Conservation (phyloP, 2,888 invertebrate genomes). For the Ischnura elegans region DNA sequence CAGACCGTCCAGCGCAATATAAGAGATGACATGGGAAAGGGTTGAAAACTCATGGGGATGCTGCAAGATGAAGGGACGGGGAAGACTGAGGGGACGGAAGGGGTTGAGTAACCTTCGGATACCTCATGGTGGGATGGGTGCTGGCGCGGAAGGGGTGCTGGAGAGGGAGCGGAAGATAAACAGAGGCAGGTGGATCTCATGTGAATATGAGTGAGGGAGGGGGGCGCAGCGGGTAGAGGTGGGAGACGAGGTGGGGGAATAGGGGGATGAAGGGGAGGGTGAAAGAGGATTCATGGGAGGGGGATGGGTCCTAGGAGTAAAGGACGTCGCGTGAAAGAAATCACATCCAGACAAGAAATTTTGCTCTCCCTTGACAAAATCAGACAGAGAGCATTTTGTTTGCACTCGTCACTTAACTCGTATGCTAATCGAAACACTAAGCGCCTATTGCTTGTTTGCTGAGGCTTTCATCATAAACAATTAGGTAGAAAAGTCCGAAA, state of each 20-base stretch:
- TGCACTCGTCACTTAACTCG: background rate
- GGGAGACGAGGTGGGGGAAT: background rate
- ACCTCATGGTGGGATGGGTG: background rate
- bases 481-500: background rate
- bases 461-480: background rate
- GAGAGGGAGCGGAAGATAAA: slow-evolving; percentile 56
- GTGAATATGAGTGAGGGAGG: background rate
- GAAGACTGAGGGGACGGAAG: background rate
- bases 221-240: background rate
- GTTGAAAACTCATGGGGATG: background rate
- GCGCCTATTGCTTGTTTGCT: background rate
- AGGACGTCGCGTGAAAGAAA: background rate
- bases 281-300: background rate
- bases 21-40: background rate
- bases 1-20: too few species aligned
- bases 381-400: background rate
- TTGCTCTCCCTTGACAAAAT: background rate
- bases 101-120: slow-evolving; percentile 2
- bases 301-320: background rate
- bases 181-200: slow-evolving; percentile 62
- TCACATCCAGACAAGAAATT: background rate
- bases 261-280: background rate
- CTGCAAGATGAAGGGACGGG: slow-evolving; percentile 12
- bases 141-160: background rate
- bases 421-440: background rate